Percentiles rank a stretch among this genome's conserved stretches.
These are phyloP conservation scores for Anas bernieri DNA, from an alignment of 2,797 vertebrate genomes.

Conservation along the genomic window DNA sequence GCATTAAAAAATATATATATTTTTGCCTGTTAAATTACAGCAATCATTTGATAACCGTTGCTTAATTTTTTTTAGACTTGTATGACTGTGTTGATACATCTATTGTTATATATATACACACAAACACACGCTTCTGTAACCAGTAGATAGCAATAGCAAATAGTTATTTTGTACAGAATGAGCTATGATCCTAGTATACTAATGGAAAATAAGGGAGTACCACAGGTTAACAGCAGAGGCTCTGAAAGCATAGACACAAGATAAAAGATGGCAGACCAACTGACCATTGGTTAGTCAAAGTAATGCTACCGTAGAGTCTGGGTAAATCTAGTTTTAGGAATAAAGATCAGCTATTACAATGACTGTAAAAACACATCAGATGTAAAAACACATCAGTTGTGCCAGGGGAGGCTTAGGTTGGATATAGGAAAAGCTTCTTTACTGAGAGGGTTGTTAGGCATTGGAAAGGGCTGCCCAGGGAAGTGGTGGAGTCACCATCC, in stretches of 20 bases:
- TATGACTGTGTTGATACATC: neutral
- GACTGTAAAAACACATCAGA: neutral
- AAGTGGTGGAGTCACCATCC: too few species aligned
- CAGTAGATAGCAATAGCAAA: neutral
- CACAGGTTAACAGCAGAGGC: neutral
- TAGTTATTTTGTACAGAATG: neutral
- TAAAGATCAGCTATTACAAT: neutral
- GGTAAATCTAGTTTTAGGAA: neutral
- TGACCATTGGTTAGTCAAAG: neutral
- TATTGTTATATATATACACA: neutral
- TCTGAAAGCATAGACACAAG: neutral
- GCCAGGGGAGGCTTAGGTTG: too few species aligned
- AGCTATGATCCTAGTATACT: neutral
- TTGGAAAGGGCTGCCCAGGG: too few species aligned
- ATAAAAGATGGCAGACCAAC: neutral
- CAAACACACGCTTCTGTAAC: neutral
- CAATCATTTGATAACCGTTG: neutral
- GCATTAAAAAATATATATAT: neutral
- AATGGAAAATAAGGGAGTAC: neutral
- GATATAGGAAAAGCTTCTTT: too few species aligned
- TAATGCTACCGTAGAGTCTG: neutral
- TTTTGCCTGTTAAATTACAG: neutral
- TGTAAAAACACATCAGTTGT: too few species aligned
- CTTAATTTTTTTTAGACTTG: neutral
- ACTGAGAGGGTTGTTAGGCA: too few species aligned